Conservation (phyloP, 2,113 vertebrate genomes). For the Prunella himalayana region DNA sequence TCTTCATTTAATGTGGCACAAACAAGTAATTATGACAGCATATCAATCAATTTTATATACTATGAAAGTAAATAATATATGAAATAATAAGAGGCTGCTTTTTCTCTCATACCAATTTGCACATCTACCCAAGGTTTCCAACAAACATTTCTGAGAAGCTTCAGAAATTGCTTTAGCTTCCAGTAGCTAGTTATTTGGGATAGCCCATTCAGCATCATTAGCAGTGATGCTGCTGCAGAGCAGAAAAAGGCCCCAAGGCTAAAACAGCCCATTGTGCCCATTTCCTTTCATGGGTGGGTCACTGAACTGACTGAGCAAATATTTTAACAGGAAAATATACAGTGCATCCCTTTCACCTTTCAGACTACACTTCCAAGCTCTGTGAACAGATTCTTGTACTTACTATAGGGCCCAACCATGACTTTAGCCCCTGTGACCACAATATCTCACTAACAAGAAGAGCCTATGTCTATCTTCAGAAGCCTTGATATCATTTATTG, state of each 20-base stretch:
- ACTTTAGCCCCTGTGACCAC: background rate
- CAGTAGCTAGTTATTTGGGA: background rate
- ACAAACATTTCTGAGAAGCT: background rate
- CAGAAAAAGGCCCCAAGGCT: background rate
- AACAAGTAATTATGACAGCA: background rate
- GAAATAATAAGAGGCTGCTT: background rate
- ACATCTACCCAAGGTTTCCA: background rate
- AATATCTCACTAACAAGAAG: background rate
- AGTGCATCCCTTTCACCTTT: background rate
- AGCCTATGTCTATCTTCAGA: rapidly evolving
- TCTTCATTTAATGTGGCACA: background rate
- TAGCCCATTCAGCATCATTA: background rate
- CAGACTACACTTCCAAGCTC: background rate
- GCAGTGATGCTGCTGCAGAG: background rate
- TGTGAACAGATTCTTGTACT: background rate
- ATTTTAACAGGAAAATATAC: background rate
- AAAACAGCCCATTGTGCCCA: background rate
- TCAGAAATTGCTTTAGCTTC: background rate
- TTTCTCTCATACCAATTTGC: background rate
- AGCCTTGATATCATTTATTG: rapidly evolving
- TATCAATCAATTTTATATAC: background rate
- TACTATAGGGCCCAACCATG: background rate
- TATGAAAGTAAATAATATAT: background rate
- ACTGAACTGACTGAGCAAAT: background rate
- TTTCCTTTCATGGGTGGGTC: background rate